Percentiles rank a stretch among this genome's conserved stretches.
phyloP scores from a whole-genome alignment of 2,113 vertebrate species.

The Anas platyrhynchos region DNA sequence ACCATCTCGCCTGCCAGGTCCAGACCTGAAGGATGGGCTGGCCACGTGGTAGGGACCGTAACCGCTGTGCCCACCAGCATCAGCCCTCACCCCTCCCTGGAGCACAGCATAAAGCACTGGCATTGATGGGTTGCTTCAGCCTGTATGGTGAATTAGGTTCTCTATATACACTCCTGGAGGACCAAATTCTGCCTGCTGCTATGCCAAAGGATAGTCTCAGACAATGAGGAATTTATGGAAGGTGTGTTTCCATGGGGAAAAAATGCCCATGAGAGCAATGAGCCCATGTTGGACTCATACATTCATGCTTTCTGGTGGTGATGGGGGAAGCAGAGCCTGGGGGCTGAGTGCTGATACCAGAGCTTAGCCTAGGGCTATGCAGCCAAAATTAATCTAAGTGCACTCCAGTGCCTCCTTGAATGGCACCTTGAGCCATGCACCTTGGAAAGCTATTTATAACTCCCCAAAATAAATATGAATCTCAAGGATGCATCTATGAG shows the following conservation, averaged over 20 bases:
- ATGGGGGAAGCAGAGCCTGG: neutral
- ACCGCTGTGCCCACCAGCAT: neutral
- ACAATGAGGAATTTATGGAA: neutral
- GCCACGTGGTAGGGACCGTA: neutral
- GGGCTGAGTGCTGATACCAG: neutral
- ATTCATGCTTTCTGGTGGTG: neutral
- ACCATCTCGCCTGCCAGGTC: neutral
- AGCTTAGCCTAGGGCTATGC: neutral
- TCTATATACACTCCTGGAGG: neutral
- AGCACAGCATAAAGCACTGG: neutral
- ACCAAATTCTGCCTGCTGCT: neutral
- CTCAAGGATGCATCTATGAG: neutral
- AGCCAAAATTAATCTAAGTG: neutral
- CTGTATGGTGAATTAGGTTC: accelerated
- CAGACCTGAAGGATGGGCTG: neutral
- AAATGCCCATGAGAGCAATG: neutral
- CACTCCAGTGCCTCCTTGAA: neutral
- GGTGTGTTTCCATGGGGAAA: neutral
- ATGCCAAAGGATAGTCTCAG: neutral
- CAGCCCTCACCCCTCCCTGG: neutral
- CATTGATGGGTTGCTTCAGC: neutral
- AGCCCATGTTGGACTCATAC: neutral
- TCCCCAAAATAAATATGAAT: neutral
- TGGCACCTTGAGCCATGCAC: neutral
- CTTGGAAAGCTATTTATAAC: conserved; percentile 10